Conservation (phyloP, 1,140 invertebrate genomes). For the Cherax destructor region DNA sequence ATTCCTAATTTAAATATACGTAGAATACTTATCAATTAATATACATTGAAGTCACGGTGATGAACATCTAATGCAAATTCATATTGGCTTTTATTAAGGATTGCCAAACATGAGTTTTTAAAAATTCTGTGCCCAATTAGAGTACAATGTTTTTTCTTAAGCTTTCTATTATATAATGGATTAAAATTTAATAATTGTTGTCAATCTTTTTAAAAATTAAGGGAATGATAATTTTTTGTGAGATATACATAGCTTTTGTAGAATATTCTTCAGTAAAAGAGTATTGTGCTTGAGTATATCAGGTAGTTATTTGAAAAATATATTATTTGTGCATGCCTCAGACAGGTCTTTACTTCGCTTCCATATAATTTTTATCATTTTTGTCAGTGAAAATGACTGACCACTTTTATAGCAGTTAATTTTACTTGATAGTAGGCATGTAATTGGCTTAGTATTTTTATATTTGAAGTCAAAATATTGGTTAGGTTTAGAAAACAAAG, state of each 20-base stretch:
- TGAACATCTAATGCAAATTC: constrained; percentile 34
- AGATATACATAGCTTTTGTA: not conserved
- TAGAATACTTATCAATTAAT: constrained; percentile 43
- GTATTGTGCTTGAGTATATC: not conserved
- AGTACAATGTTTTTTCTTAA: constrained; percentile 53
- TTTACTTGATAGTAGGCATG: not conserved
- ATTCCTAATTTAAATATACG: constrained; percentile 67
- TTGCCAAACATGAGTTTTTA: constrained; percentile 22
- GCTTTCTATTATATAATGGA: not conserved
- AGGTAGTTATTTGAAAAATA: not conserved
- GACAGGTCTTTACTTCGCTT: not conserved
- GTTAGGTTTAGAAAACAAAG: not conserved
- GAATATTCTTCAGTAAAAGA: not conserved
- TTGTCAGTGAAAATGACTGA: not conserved
- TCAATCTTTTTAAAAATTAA: not conserved
- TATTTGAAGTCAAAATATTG: not conserved
- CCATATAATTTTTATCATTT: not conserved
- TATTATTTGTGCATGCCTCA: not conserved
- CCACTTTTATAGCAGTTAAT: not conserved
- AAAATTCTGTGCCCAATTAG: constrained; percentile 37
- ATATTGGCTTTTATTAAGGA: constrained; percentile 18
- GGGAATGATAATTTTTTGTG: not conserved
- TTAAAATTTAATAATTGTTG: not conserved
- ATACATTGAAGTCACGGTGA: constrained; percentile 39
- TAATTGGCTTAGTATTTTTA: not conserved